Conservation (phyloP, 2,888 invertebrate genomes). For the Lasioglossum figueresi region DNA sequence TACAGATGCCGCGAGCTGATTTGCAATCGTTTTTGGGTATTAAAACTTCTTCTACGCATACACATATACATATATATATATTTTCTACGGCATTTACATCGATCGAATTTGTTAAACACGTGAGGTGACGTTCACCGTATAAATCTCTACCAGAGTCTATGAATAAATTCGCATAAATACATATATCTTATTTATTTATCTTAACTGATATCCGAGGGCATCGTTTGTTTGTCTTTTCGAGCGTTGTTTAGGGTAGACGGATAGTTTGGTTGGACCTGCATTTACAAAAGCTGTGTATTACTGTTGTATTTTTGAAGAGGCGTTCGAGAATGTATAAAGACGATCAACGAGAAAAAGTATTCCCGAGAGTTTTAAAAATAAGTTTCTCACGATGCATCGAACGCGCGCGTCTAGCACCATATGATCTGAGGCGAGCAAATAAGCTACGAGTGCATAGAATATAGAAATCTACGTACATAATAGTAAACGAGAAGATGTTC, state of each 20-base stretch:
- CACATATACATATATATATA: conserved; percentile 27
- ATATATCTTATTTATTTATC: conserved; percentile 46
- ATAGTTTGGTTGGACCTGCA: conserved; percentile 6
- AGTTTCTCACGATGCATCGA: conserved; percentile 7
- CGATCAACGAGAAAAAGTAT: conserved; percentile 18
- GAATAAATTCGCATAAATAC: conserved; percentile 26
- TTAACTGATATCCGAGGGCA: conserved; percentile 30
- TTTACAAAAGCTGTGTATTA: conserved; percentile 23
- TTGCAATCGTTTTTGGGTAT: conserved; percentile 46
- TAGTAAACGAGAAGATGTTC: conserved; percentile 15
- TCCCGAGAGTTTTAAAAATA: conserved; percentile 11
- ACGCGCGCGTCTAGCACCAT: neutral
- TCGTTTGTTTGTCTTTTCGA: conserved; percentile 10
- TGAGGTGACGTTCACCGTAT: conserved; percentile 32
- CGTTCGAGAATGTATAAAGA: conserved; percentile 2
- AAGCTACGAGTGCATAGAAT: neutral
- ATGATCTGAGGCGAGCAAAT: neutral
- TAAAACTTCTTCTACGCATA: conserved; percentile 24
- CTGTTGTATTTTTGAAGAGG: conserved; percentile 8
- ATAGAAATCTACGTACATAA: neutral
- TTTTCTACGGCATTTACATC: conserved; percentile 51
- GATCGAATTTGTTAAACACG: conserved; percentile 32
- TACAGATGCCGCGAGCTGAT: conserved; percentile 53
- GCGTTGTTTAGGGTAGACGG: neutral
- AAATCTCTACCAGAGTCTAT: conserved; percentile 28